Evolutionary conservation across 2,113 vertebrate species (phyloP).

Genomic region (Scomber colias): DNA sequence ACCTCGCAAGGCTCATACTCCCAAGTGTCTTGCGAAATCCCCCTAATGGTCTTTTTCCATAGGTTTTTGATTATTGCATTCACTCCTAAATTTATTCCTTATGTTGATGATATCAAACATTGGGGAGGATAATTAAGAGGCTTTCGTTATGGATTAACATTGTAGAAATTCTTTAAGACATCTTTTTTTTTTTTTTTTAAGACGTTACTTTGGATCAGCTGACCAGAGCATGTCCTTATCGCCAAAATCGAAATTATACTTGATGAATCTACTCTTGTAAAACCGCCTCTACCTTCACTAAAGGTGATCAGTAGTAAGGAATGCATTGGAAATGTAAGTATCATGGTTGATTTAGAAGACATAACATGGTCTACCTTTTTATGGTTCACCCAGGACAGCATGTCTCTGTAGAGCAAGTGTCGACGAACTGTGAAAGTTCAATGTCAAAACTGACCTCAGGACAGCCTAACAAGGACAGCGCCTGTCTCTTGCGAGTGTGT

Average conservation of each 20-base stretch:
- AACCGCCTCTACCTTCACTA: slow-evolving; percentile 43
- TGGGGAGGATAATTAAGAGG: slow-evolving; percentile 11
- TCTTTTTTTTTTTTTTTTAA: slow-evolving; percentile 2
- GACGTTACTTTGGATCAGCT: slow-evolving; percentile 27
- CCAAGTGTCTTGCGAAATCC: slow-evolving; percentile 81
- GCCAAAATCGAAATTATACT: slow-evolving; percentile 56
- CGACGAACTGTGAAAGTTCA: slow-evolving; percentile 47
- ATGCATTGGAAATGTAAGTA: slow-evolving; percentile 19
- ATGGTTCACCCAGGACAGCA: slow-evolving; percentile 34
- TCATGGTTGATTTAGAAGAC: slow-evolving; percentile 43
- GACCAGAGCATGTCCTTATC: slow-evolving; percentile 46
- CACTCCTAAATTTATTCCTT: slow-evolving; percentile 51
- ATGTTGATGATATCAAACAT: slow-evolving; percentile 31
- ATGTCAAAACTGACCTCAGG: slow-evolving; percentile 74
- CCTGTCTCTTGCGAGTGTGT: slow-evolving; percentile 18
- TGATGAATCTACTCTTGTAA: slow-evolving; percentile 33
- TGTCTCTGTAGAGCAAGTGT: slow-evolving; percentile 30
- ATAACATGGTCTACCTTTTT: slow-evolving; percentile 10
- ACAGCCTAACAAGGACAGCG: slow-evolving; percentile 48
- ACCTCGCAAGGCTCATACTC: slow-evolving; percentile 44
- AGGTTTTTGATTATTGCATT: slow-evolving; percentile 49
- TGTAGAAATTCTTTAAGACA: slow-evolving; percentile 28
- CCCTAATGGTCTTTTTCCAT: slow-evolving; percentile 37
- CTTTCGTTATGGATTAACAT: slow-evolving; percentile 20
- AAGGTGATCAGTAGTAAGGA: slow-evolving; percentile 29